Percentiles rank a stretch among this genome's conserved stretches.
Conservation (phyloP, 2,113 vertebrate species). For the Merops nubicus region DNA sequence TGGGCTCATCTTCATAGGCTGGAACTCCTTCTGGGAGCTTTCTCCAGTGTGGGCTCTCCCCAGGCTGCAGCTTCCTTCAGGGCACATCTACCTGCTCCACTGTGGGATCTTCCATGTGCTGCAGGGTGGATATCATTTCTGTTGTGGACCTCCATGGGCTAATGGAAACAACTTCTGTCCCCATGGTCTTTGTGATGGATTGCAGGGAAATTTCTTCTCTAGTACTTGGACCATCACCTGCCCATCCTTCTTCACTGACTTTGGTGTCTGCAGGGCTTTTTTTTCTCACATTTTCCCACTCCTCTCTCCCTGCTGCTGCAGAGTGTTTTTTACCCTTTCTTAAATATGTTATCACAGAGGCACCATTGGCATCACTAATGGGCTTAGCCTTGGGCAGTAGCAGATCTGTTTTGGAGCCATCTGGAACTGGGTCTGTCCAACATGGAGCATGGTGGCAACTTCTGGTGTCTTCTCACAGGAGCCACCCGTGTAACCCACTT, state of each 20-base stretch:
- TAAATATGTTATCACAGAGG: not conserved
- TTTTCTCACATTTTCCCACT: not conserved
- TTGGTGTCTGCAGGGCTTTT: not conserved
- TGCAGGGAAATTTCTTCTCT: not conserved
- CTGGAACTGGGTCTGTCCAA: not conserved
- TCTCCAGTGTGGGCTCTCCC: not conserved
- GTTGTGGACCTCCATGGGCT: not conserved
- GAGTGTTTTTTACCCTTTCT: not conserved
- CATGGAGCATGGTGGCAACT: not conserved
- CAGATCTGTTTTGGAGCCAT: fast-evolving
- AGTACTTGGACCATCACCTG: not conserved
- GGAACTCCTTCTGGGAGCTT: not conserved
- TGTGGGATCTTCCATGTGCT: not conserved
- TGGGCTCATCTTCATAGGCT: not conserved
- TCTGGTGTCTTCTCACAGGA: not conserved
- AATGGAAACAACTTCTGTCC: too few relatives aligned
- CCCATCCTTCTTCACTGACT: not conserved
- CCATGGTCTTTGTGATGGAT: too few relatives aligned
- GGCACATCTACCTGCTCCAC: not conserved
- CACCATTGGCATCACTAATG: not conserved
- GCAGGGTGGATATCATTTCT: not conserved
- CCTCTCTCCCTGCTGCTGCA: not conserved
- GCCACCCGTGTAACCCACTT: not conserved
- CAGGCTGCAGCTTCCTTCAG: not conserved
- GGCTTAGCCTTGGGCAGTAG: not conserved